Percentiles rank a stretch among this genome's conserved stretches.
Conservation (phyloP, 2,113 vertebrate species). For the Alaudala cheleensis region DNA sequence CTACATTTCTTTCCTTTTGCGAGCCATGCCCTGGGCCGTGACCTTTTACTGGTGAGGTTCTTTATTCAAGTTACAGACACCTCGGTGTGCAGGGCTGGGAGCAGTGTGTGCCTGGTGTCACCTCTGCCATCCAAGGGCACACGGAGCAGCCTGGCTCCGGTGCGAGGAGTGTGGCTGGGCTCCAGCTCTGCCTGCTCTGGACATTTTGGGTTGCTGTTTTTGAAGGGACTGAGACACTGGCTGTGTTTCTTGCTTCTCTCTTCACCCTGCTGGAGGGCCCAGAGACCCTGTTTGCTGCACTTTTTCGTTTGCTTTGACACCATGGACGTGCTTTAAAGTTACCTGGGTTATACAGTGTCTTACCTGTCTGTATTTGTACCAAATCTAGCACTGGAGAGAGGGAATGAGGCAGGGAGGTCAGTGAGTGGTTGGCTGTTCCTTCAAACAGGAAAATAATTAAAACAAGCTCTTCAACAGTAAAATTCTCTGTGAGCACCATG, state of each 20-base stretch:
- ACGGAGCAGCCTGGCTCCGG: not conserved
- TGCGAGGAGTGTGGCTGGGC: not conserved
- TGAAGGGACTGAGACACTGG: not conserved
- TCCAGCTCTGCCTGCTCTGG: not conserved
- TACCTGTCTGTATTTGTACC: not conserved
- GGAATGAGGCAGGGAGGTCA: not conserved
- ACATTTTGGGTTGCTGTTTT: not conserved
- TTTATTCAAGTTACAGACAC: conserved; percentile 43
- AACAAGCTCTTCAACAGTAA: not conserved
- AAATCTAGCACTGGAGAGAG: not conserved
- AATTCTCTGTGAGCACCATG: accelerated
- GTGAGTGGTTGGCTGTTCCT: not conserved
- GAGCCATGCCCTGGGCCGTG: accelerated
- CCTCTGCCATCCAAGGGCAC: conserved; percentile 14
- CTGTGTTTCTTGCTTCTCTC: not conserved
- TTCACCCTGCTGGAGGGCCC: not conserved
- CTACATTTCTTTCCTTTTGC: not conserved
- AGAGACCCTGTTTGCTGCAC: not conserved
- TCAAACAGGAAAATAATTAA: not conserved
- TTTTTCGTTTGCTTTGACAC: not conserved
- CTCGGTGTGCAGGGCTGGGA: not conserved
- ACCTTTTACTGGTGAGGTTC: not conserved
- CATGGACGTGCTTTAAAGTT: accelerated
- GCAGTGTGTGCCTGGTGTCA: not conserved
- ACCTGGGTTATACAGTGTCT: not conserved